phyloP scores from a whole-genome alignment of 1,140 invertebrate species.

The Drosophila pruinosa region DNA sequence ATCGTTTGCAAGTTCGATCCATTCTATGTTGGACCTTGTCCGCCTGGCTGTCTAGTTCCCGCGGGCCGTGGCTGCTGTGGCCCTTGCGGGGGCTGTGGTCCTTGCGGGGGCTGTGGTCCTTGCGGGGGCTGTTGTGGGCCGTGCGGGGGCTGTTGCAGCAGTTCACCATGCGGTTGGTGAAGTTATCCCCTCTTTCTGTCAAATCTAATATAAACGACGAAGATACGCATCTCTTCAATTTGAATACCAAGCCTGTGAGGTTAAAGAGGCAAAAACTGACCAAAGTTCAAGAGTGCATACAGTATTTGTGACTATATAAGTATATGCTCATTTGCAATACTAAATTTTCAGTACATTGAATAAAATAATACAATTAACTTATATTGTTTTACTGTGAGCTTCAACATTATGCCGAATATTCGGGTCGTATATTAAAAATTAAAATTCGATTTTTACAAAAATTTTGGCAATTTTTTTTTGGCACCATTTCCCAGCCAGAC shows the following conservation, averaged over 20 bases:
- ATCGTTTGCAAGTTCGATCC: conserved; percentile 40
- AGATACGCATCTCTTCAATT: conserved; percentile 1
- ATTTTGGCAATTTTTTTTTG: too few species aligned
- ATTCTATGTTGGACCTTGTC: conserved; percentile 37
- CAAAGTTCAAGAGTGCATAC: neutral
- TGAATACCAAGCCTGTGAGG: neutral
- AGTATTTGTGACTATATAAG: neutral
- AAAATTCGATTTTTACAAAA: too few species aligned
- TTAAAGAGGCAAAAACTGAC: neutral
- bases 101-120: neutral
- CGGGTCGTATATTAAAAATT: too few species aligned
- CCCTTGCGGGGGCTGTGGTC: conserved; percentile 8
- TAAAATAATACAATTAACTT: too few species aligned
- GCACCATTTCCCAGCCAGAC: too few species aligned
- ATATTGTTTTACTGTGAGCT: too few species aligned
- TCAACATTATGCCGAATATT: too few species aligned
- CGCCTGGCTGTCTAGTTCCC: conserved; percentile 16
- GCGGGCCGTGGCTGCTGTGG: conserved; percentile 11
- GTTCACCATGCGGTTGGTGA: conserved; percentile 1
- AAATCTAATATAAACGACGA: too few species aligned
- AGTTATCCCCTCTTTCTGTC: neutral
- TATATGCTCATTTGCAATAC: neutral
- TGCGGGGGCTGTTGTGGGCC: neutral
- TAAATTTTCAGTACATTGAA: neutral
- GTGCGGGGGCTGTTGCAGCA: conserved; percentile 6